Percentiles rank a stretch among this genome's conserved stretches.
These are phyloP conservation scores for Sebastes goodei DNA, from an alignment of 2,797 vertebrate genomes.

Conservation along the genomic window DNA sequence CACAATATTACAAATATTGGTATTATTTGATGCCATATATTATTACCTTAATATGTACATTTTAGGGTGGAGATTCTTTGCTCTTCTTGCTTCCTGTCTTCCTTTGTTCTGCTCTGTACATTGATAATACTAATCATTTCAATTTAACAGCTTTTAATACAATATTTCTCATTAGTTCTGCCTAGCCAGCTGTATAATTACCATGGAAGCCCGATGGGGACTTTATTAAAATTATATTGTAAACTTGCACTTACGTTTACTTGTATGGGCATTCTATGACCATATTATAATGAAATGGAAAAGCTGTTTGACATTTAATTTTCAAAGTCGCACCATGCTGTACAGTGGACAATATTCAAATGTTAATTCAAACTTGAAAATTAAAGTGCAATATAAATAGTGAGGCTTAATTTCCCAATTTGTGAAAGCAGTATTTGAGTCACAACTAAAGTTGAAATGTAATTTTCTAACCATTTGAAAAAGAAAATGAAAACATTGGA, in stretches of 20 bases:
- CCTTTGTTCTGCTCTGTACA: not conserved
- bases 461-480: no score
- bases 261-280: not conserved
- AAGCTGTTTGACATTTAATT: not conserved
- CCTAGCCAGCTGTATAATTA: not conserved
- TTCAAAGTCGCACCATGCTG: not conserved
- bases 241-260: not conserved
- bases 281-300: not conserved
- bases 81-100: not conserved
- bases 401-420: not conserved
- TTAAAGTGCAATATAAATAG: not conserved
- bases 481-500: no score
- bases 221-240: not conserved
- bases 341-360: no score
- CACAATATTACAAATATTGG: not conserved
- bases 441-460: not conserved
- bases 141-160: not conserved
- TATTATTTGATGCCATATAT: not conserved
- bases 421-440: not conserved
- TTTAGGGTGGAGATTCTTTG: not conserved
- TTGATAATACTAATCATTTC: constrained; percentile 2
- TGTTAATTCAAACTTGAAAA: not conserved
- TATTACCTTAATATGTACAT: not conserved
- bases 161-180: constrained; percentile 5
- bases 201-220: not conserved